Percentiles rank a stretch among this genome's conserved stretches.
Conservation (phyloP, 2,113 vertebrate species). For the Podiceps cristatus region DNA sequence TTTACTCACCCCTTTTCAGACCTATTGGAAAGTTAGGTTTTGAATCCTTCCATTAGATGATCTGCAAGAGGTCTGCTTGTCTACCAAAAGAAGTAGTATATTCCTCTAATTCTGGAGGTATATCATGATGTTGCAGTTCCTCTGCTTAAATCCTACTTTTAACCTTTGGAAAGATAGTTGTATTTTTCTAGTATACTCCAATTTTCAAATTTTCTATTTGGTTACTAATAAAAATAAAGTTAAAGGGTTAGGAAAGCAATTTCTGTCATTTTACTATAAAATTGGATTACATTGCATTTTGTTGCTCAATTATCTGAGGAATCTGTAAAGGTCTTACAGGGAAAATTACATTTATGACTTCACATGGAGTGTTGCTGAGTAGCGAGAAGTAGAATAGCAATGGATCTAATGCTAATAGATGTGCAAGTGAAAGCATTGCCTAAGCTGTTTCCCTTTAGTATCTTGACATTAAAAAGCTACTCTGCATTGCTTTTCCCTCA, state of each 20-base stretch:
- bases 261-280: not conserved
- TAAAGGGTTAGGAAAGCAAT: not conserved
- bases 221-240: not conserved
- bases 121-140: not conserved
- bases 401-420: not conserved
- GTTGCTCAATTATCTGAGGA: not conserved
- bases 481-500: not conserved
- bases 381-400: not conserved
- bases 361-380: not conserved
- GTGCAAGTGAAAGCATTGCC: not conserved
- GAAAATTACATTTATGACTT: not conserved
- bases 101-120: not conserved
- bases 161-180: not conserved
- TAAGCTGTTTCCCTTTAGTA: not conserved
- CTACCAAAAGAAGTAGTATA: not conserved
- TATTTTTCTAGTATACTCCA: not conserved
- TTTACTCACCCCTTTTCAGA: not conserved
- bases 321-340: not conserved
- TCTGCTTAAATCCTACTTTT: not conserved
- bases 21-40: not conserved
- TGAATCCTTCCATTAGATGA: not conserved
- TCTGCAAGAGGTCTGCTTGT: not conserved
- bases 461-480: not conserved
- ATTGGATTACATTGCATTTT: not conserved
- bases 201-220: not conserved